A percentile compares a stretch with the other conserved stretches of the same genome.
These are phyloP conservation scores for Nesogale talazaci DNA, from an alignment of 2,113 vertebrate genomes.

Conservation along the genomic window DNA sequence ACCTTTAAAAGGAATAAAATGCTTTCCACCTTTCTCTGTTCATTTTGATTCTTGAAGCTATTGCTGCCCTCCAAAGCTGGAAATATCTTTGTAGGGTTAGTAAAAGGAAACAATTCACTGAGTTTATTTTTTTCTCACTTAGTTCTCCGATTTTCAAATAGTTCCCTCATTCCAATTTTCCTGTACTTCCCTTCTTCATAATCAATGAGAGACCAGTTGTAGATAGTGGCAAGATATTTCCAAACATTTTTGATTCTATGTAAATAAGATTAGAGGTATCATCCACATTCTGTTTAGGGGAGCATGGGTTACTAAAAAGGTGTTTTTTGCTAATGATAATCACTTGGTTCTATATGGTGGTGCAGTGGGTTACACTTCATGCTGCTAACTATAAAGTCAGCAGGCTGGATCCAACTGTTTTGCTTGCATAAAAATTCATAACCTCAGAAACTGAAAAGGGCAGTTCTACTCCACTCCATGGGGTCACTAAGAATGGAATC, in stretches of 20 bases:
- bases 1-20: conserved; percentile 20
- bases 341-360: not conserved
- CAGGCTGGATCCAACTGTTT: not conserved
- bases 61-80: not conserved
- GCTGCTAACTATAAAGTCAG: not conserved
- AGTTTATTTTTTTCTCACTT: not conserved
- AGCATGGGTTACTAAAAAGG: not conserved
- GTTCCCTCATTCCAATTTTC: not conserved
- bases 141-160: not conserved
- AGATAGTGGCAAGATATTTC: not conserved
- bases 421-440: too few species aligned
- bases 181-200: not conserved
- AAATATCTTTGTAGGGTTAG: not conserved
- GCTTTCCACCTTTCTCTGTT: not conserved
- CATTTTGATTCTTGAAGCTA: not conserved
- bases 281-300: not conserved
- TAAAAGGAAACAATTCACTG: not conserved
- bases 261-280: not conserved
- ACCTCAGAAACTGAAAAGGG: too few species aligned
- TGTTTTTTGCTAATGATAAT: not conserved
- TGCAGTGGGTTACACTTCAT: too few species aligned
- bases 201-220: not conserved
- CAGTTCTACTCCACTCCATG: too few species aligned
- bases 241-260: not conserved
- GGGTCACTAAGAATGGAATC: too few species aligned